These are phyloP conservation scores for Hedya salicella DNA, from an alignment of 2,888 invertebrate species.

Conservation along the genomic window DNA sequence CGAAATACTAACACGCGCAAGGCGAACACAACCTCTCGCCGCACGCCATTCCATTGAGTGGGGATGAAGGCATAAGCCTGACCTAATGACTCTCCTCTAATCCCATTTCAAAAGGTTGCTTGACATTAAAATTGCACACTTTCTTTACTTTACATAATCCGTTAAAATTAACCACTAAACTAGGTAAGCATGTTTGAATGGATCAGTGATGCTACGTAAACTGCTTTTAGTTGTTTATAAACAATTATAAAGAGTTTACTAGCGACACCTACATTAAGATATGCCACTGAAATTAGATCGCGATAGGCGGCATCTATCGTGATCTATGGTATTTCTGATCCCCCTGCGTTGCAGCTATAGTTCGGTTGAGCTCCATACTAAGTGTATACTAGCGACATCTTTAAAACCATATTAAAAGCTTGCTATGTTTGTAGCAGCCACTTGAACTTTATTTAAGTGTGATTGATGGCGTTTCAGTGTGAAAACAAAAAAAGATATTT, in stretches of 20 bases:
- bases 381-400: conserved; percentile 27
- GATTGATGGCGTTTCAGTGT: neutral
- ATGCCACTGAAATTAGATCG: neutral
- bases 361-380: neutral
- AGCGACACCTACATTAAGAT: conserved; percentile 30
- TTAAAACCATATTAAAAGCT: neutral
- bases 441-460: neutral
- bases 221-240: conserved; percentile 30
- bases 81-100: conserved; percentile 62
- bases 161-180: conserved; percentile 13
- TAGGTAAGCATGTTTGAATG: neutral
- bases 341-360: neutral
- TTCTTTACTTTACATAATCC: conserved; percentile 25
- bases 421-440: neutral
- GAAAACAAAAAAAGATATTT: neutral
- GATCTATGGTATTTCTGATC: conserved; percentile 19
- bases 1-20: conserved; percentile 49
- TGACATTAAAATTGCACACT: conserved; percentile 10
- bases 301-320: conserved; percentile 35
- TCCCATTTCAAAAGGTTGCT: conserved; percentile 35
- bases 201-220: neutral
- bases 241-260: conserved; percentile 16
- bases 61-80: conserved; percentile 75
- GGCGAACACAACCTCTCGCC: conserved; percentile 72
- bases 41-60: conserved; percentile 70